Evolutionary conservation across 1,140 invertebrate genomes (phyloP), one percentile per base, ranked within the genome.

Genomic region (Latrodectus geometricus): DNA sequence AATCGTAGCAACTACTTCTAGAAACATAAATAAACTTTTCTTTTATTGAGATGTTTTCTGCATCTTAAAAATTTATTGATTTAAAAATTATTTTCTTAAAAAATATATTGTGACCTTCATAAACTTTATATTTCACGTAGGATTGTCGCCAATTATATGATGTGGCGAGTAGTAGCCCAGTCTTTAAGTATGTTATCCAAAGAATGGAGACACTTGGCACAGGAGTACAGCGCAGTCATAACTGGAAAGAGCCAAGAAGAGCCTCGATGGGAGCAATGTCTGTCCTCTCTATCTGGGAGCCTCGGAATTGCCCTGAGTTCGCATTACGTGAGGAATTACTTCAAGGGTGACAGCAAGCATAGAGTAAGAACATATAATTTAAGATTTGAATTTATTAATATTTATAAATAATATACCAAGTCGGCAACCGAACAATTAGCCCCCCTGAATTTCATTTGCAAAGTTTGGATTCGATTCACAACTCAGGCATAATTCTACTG

Each of bases 171-270:
- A 0, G 94, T 95, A 0, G 93, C 93, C 0, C 93, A 93, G 11
- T 94, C 95, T 0, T 93, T 96, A 4, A 94, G 93, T 8, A 96
- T 96, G 90, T 91, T 97, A 65, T 95, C 93, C 0, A 94, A 96
- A 69, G 92, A 93, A 12, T 93, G 96, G 72, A 91, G 95, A 4
- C 93, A 94, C 68, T 91, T 94, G 5, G 95, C 95, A 89, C 91
- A 96, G 49, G 92, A 94, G 48, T 96, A 95, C 89, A 93, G 93
- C 14, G 95, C 94, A 0, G 94, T 93, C 0, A 90, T 96, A 0
- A 94, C 94, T 21, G 86, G 89, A 89, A 69, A 92, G 90, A 91
- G 85, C 89, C 66, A 90, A 90, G 77, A 90, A 90, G 88, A 87
- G 20, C 87, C 88, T 8, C 61, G 89, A 12, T 91, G 89, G 91